Conservation (phyloP, 2,888 invertebrate genomes). For the Elmis aenea region DNA sequence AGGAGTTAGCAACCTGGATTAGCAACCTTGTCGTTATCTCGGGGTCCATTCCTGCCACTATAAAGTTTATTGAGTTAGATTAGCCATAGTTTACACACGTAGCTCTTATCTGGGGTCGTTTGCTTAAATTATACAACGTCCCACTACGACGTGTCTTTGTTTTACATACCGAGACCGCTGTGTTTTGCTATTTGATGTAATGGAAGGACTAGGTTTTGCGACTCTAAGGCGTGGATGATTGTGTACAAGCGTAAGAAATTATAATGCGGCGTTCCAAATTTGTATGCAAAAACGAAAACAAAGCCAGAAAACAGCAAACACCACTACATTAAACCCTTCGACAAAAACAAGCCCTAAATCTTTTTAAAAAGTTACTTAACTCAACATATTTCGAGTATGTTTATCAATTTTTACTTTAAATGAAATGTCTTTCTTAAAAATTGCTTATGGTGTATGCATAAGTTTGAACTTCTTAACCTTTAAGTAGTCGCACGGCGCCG, state of each 20-base stretch:
- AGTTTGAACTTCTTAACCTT: no score
- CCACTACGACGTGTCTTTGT: conserved; percentile 42
- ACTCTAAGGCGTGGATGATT: conserved; percentile 36
- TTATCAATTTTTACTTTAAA: no score
- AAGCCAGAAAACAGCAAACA: no score
- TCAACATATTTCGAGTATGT: no score
- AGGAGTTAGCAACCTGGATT: conserved; percentile 43
- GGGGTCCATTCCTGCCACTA: conserved; percentile 48
- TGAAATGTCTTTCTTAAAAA: no score
- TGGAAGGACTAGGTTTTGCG: conserved; percentile 17
- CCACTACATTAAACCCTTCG: no score
- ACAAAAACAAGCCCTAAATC: no score
- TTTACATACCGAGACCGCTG: conserved; percentile 36
- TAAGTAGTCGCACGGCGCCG: no score
- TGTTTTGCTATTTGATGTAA: conserved; percentile 39
- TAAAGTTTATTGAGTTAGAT: conserved; percentile 51
- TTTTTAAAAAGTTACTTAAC: no score
- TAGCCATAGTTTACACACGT: conserved; percentile 50
- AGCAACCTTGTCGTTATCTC: conserved; percentile 47
- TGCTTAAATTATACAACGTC: conserved; percentile 45
- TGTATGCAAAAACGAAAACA: no score
- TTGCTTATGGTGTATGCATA: no score
- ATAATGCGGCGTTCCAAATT: no score
- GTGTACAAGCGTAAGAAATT: conserved; percentile 33
- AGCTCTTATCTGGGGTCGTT: conserved; percentile 47